These are phyloP conservation scores for Cebidichthys violaceus DNA, from an alignment of 2,113 vertebrate genomes.

Conservation along the genomic window DNA sequence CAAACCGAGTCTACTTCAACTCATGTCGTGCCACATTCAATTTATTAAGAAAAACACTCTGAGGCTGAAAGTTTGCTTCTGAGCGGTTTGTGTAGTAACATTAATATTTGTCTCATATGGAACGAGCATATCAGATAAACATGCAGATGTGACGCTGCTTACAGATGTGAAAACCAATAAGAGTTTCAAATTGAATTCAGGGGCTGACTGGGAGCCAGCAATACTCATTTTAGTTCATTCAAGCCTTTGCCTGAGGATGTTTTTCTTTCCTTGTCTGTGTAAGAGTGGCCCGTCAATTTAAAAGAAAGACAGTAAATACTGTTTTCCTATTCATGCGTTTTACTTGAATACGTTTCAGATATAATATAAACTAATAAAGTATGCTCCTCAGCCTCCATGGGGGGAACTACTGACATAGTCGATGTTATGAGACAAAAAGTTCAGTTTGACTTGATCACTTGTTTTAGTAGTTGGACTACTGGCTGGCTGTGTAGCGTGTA, in stretches of 20 bases:
- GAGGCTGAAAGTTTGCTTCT: not conserved
- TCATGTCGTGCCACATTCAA: not conserved
- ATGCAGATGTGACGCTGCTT: slow-evolving; percentile 40
- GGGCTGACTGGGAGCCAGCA: slow-evolving; percentile 10
- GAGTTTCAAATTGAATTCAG: slow-evolving; percentile 29
- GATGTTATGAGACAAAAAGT: not conserved
- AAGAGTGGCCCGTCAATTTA: slow-evolving; percentile 15
- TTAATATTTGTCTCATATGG: slow-evolving; percentile 3
- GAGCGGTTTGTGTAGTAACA: not conserved
- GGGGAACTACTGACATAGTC: not conserved
- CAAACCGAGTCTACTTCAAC: not conserved
- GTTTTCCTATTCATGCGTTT: not conserved
- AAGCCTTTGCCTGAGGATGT: not conserved
- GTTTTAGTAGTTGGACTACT: not conserved
- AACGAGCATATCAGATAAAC: slow-evolving; percentile 36
- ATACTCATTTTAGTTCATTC: slow-evolving; percentile 21
- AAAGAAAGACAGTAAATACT: slow-evolving; percentile 1
- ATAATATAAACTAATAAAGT: not conserved
- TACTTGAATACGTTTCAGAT: not conserved
- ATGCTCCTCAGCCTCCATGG: not conserved
- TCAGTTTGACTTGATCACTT: not conserved
- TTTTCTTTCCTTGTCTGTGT: no score
- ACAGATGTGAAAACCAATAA: slow-evolving; percentile 39
- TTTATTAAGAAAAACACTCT: not conserved
- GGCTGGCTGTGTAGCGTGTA: not conserved